Evolutionary conservation across 35 echinoderm and acorn worm genomes (phyloP), one percentile per base, ranked within the genome.

Genomic region (Patiria miniata): DNA sequence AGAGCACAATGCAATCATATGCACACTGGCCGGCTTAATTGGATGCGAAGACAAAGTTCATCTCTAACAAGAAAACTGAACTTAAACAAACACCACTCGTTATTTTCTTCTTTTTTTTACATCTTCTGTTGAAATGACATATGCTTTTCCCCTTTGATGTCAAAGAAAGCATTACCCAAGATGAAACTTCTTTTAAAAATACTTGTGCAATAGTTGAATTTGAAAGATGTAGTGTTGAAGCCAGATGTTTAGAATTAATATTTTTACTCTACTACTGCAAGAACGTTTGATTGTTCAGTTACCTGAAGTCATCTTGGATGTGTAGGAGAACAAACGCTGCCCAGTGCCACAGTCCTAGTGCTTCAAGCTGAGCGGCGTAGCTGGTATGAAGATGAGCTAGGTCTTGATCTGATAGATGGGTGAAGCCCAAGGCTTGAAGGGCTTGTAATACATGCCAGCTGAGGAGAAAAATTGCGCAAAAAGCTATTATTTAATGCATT

Each of bases 361-460:
- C 83, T 68, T 97, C 95, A 19, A 97, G 76, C 73, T 97, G 95
- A 39, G 95, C 86, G 17, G 95, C 95, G 40, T 84, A 97, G 61
- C 91, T 97, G 23, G 55, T 79, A 39, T 93, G 91, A 2, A 97
- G 68, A 33, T 85, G 92, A 32, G 79, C 56, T 2, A 79, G 33
- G 26, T 84, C 84, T 34, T 93, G 81, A 17, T 93, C 79, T 0
- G 95, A 97, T 51, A 97, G 82, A 77, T 97, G 95, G 6, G 84
- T 73, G 85, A 93, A 97, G 2, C 91, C 91, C 68, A 97, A 36
- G 4, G 95, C 87, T 78, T 97, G 87, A 18, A 97, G 59, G 30
- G 89, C 88, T 52, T 97, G 91, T 23, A 90, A 86, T 8, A 91
- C 88, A 91, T 97, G 95, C 95, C 95, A 97, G 83, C 95, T 97